Evolutionary conservation across 2,888 invertebrate genomes (phyloP), one percentile per base, ranked within the genome.

Genomic region (Myathropa florea): DNA sequence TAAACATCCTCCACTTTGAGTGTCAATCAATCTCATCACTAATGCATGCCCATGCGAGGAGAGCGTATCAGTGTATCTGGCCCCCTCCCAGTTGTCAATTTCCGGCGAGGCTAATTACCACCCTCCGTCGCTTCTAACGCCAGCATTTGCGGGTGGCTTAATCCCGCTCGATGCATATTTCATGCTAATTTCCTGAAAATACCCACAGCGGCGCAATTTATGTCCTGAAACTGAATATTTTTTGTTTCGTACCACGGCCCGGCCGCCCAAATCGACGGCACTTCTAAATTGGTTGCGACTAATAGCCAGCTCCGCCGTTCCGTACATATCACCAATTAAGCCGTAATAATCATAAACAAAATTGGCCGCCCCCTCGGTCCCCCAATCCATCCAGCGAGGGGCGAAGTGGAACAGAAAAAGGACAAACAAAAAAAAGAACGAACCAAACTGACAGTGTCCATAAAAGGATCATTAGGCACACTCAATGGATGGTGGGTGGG

Each of bases 271-370:
- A 77, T 77, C 61, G 33, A 24, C 28, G 64, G 23, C 36, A 73
- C 59, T 64, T 78, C 73, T 26, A 85, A 85, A 85, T 81, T 81
- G 78, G 65, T 83, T 14, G 65, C 83, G 73, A 83, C 71, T 70
- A 86, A 79, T 79, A 63, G 61, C 65, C 57, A 60, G 24, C 21
- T 64, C 14, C 60, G 24, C 61, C 65, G 55, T 39, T 64, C 63
- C 30, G 36, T 33, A 28, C 26, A 67, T 23, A 65, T 71, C 75
- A 75, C 83, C 83, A 83, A 86, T 83, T 82, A 79, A 79, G 64
- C 71, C 83, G 18, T 82, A 79, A 83, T 86, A 83, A 86, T 86
- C 86, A 83, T 83, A 83, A 83, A 83, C 78, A 70, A 76, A 85
- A 85, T 82, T 81, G 82, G 68, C 63, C 30, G 28, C 7, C 18